These are phyloP conservation scores for Anseranas semipalmata DNA, from an alignment of 2,113 vertebrate species.

Conservation along the genomic window DNA sequence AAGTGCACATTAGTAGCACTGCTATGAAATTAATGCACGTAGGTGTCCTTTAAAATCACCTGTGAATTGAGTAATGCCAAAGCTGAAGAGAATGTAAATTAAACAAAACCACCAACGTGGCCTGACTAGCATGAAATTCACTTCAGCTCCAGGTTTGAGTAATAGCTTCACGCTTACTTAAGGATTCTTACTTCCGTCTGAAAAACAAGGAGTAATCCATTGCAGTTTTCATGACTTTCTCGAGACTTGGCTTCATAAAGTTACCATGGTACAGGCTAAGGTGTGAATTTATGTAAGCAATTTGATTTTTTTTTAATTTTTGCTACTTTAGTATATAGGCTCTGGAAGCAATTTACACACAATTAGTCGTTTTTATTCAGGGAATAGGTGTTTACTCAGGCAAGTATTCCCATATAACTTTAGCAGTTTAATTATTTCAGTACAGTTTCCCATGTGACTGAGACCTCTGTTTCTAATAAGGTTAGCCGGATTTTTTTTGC, in stretches of 20 bases:
- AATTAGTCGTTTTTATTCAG: not conserved
- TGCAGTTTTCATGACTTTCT: not conserved
- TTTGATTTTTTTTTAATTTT: not conserved
- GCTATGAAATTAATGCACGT: too few species aligned
- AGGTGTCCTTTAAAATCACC: not conserved
- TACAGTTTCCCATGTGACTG: not conserved
- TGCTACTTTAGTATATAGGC: not conserved
- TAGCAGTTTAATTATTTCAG: not conserved
- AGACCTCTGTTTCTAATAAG: not conserved
- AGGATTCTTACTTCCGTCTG: not conserved
- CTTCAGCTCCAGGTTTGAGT: not conserved
- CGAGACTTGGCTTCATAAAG: not conserved
- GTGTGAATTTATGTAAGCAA: not conserved
- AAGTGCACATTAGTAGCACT: not conserved
- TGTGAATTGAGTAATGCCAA: not conserved
- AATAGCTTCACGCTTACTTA: not conserved
- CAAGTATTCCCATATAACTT: not conserved
- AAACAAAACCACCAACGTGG: not conserved
- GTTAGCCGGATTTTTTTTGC: not conserved
- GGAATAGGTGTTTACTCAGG: not conserved
- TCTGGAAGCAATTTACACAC: not conserved
- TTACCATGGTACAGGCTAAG: not conserved
- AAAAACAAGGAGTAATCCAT: not conserved
- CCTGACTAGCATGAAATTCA: not conserved
- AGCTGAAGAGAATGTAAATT: not conserved